phyloP scores from a whole-genome alignment of 2,888 invertebrate genomes.

The Xanthorhoe designata region DNA sequence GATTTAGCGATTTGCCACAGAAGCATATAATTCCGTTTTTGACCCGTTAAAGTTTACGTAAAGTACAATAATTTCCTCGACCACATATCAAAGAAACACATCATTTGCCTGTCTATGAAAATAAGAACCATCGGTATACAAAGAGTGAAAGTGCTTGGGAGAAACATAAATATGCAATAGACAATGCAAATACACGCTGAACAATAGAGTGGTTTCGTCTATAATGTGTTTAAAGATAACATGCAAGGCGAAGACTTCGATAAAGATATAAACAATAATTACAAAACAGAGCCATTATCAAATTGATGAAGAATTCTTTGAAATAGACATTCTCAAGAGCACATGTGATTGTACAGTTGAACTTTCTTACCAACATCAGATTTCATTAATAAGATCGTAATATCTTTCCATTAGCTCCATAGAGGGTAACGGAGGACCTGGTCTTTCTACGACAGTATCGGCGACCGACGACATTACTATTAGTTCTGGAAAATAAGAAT shows the following conservation, averaged over 20 bases:
- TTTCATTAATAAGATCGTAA: slow-evolving; percentile 70
- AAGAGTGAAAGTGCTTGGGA: slow-evolving; percentile 35
- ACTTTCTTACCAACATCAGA: slow-evolving; percentile 70
- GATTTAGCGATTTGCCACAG: no score
- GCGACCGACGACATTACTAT: slow-evolving; percentile 76
- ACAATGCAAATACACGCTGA: slow-evolving; percentile 36
- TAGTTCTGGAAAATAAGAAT: slow-evolving; percentile 69
- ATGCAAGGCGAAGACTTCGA: slow-evolving; percentile 24
- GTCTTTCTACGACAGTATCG: slow-evolving; percentile 60
- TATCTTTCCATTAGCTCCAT: slow-evolving; percentile 67
- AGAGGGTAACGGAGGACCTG: slow-evolving; percentile 71
- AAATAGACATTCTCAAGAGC: slow-evolving; percentile 31
- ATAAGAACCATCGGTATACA: slow-evolving; percentile 35
- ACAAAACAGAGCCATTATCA: slow-evolving; percentile 17
- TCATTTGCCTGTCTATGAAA: slow-evolving; percentile 3
- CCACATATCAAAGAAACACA: background rate
- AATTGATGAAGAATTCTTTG: slow-evolving; percentile 24
- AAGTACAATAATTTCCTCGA: background rate
- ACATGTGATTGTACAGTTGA: slow-evolving; percentile 17
- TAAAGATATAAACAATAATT: slow-evolving; percentile 25
- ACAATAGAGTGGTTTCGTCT: slow-evolving; percentile 32
- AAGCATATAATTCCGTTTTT: no score
- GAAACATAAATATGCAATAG: slow-evolving; percentile 36
- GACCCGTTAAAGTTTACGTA: no score
- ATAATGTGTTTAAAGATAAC: slow-evolving; percentile 23